phyloP scores from a whole-genome alignment of 2,888 invertebrate genomes.

The Sminthurides aquaticus region DNA sequence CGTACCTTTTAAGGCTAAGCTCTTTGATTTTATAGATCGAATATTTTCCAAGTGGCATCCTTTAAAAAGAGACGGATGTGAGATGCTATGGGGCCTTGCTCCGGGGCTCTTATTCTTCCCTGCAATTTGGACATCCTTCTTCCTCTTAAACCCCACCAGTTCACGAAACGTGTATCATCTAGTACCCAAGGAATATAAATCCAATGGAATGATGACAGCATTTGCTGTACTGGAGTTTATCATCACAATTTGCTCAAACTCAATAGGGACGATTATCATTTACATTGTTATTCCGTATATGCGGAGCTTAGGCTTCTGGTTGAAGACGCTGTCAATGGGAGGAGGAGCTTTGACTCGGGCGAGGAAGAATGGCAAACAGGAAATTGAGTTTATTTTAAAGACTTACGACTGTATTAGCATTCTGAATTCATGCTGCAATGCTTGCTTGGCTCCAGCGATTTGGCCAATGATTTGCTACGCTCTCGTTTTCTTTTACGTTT shows the following conservation, averaged over 20 bases:
- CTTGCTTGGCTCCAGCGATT: background rate
- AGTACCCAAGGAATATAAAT: background rate
- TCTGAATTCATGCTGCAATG: background rate
- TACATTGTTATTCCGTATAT: background rate
- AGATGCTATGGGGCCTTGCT: background rate
- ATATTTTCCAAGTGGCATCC: background rate
- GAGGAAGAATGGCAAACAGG: too few species aligned
- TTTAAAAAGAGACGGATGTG: background rate
- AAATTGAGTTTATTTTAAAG: too few species aligned
- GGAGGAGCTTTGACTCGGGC: too few species aligned
- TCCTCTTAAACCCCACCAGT: background rate
- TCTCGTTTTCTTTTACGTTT: background rate
- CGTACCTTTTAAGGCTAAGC: too few species aligned
- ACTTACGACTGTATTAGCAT: background rate
- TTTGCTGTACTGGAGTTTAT: background rate
- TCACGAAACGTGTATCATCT: background rate
- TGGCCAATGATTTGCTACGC: background rate
- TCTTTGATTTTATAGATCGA: background rate
- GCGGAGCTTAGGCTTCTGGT: background rate
- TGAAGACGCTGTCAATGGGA: too few species aligned
- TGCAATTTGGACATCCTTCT: background rate
- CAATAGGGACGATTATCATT: background rate
- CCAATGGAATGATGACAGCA: background rate
- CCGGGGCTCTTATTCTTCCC: background rate
- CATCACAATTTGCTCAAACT: background rate